phyloP scores from a whole-genome alignment of 2,113 vertebrate species.

The Hyla sarda region DNA sequence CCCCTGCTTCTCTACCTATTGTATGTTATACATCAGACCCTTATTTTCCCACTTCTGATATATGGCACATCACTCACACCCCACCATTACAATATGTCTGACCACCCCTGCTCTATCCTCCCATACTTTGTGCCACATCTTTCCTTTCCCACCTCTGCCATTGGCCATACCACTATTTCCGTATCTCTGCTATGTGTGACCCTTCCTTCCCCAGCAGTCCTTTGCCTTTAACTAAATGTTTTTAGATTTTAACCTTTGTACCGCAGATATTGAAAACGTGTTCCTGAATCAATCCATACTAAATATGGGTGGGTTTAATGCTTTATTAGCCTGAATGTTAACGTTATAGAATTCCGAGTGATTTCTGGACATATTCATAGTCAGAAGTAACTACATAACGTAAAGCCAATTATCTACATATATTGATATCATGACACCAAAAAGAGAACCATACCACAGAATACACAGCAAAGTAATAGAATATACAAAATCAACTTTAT shows the following conservation, averaged over 20 bases:
- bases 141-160: not conserved
- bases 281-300: not conserved
- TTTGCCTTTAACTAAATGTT: not conserved
- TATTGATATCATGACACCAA: no score
- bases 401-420: not conserved
- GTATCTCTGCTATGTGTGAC: not conserved
- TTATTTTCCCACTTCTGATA: not conserved
- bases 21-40: not conserved
- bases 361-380: no score
- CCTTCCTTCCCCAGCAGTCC: not conserved
- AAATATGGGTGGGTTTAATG: not conserved
- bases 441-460: no score
- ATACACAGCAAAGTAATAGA: no score
- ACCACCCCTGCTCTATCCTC: not conserved
- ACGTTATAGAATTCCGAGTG: not conserved
- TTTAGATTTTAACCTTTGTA: not conserved
- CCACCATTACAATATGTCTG: no score
- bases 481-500: no score
- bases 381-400: no score
- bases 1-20: not conserved
- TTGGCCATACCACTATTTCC: not conserved
- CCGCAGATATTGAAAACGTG: not conserved
- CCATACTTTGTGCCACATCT: no score
- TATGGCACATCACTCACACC: no score
- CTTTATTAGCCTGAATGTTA: not conserved